Evolutionary conservation across 2,113 vertebrate species (phyloP), one percentile per base, ranked within the genome.

Genomic region (Cichladusa arquata): DNA sequence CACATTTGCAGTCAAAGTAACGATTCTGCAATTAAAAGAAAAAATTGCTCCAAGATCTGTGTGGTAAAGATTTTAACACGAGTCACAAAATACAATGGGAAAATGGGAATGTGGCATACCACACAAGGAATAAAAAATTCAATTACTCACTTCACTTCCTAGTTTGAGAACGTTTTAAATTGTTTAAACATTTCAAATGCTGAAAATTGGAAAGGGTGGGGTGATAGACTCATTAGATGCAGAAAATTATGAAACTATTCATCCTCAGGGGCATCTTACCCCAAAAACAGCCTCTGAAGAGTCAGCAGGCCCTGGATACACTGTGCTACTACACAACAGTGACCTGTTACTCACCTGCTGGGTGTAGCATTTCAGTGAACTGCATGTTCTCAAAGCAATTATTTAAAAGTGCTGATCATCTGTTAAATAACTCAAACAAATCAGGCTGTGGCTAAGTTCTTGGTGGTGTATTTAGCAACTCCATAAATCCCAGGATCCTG

Each of bases 61-160:
- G 89, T 3, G 17, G 47, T 76, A 42, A 87, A 62, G 84, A 87
- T 45, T 94, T 94, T 56, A 82, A 83, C 12, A 71, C 16, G 0
- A 93, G 64, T 74, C 88, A 93, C 38, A 78, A 81, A 96, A 88
- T 23, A 83, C 72, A 86, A 74, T 12, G n/a, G 42, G 72, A 84
- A 90, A 93, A 62, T 2, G 5, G 47, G 71, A 86, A 74, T 28
- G 57, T 4, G 45, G 69, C 78, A 82, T 11, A 56, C 22, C 61
- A 44, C 70, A 72, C 15, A 48, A 36, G 62, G 54, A 83, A 76
- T 61, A 76, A 64, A 86, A 81, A 60, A 31, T 31, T 40, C 25
- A 86, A 77, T 69, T 91, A 79, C 47, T 76, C 70, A 58, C 51
- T 90, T 51, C 60, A 77, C 29, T 89, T 76, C 58, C 54, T 42